Conservation (phyloP, 2,113 vertebrate genomes). For the Neopipo cinnamomea region DNA sequence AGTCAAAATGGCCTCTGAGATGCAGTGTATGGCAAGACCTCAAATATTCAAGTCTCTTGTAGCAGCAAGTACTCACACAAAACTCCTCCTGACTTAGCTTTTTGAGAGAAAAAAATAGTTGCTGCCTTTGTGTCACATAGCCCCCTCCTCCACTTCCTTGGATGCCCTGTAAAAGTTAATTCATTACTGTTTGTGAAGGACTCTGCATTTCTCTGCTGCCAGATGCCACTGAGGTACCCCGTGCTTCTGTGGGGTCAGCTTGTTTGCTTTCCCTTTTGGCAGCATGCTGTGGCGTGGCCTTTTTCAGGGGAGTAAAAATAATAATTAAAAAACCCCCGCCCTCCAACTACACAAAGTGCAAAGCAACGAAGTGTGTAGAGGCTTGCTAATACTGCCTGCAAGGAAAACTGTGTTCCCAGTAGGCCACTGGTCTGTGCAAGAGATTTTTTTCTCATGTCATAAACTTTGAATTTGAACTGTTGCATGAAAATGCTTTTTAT, state of each 20-base stretch:
- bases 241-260: not conserved
- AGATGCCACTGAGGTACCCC: not conserved
- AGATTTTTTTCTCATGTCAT: not conserved
- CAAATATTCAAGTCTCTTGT: not conserved
- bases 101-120: not conserved
- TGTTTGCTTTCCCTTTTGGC: conserved; percentile 3
- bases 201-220: not conserved
- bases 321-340: not conserved
- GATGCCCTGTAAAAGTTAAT: conserved; percentile 22
- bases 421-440: not conserved
- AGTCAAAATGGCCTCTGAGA: not conserved
- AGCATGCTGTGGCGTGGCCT: not conserved
- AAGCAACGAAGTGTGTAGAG: accelerated
- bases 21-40: not conserved
- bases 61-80: not conserved
- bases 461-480: not conserved
- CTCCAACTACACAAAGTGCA: not conserved
- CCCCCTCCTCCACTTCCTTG: not conserved
- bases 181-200: not conserved
- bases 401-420: not conserved
- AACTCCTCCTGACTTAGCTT: not conserved
- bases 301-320: not conserved
- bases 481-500: not conserved
- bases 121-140: not conserved
- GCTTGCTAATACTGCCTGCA: not conserved